Percentiles rank a stretch among this genome's conserved stretches.
phyloP scores from a whole-genome alignment of 1,140 invertebrate genomes.

The Contarinia nasturtii region DNA sequence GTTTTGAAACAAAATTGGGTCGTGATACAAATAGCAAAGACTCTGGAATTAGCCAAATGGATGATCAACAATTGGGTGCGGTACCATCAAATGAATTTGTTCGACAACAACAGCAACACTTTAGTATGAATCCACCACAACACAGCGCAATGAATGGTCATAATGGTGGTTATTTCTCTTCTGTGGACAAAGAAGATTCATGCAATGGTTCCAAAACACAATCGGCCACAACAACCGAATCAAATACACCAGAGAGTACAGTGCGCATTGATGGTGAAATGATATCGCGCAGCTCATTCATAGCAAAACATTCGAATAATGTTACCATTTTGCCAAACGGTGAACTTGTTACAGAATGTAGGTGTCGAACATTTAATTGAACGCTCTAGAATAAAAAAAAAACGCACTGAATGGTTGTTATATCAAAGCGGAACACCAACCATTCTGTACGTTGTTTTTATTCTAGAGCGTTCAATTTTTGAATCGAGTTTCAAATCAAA shows the following conservation, averaged over 20 bases:
- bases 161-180: conserved; percentile 11
- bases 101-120: conserved; percentile 4
- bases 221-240: conserved; percentile 23
- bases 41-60: conserved; percentile 75
- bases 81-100: conserved; percentile 7
- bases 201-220: conserved; percentile 20
- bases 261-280: conserved; percentile 11
- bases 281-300: neutral
- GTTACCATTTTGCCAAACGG: conserved; percentile 12
- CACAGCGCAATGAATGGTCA: conserved; percentile 31
- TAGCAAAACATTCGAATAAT: neutral
- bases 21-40: conserved; percentile 71
- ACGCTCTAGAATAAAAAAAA: no score
- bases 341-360: conserved; percentile 15
- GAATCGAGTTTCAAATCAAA: no score
- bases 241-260: conserved; percentile 22
- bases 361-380: no score
- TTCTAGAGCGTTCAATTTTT: no score
- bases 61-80: conserved; percentile 5
- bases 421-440: no score
- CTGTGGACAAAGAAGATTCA: conserved; percentile 15
- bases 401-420: no score
- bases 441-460: no score
- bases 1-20: conserved; percentile 33
- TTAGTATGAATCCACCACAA: conserved; percentile 16